Percentiles rank a stretch among this genome's conserved stretches.
These are phyloP conservation scores for Halichoeres trimaculatus DNA, from an alignment of 2,113 vertebrate species.

Conservation along the genomic window DNA sequence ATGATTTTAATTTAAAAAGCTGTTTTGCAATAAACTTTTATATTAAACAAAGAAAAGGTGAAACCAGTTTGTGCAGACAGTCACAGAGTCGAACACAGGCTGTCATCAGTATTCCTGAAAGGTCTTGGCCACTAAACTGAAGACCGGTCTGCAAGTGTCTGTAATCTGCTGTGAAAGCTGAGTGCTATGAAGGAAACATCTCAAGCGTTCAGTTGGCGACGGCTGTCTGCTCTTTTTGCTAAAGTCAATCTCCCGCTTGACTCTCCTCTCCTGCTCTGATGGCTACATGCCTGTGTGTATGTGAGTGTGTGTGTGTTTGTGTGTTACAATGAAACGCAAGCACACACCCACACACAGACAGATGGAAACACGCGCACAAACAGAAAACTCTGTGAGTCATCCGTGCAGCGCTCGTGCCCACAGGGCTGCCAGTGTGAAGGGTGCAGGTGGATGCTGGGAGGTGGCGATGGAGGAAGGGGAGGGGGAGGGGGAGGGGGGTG, in stretches of 20 bases:
- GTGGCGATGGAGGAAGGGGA: no score
- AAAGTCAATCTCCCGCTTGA: constrained; percentile 75
- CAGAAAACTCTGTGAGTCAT: constrained; percentile 47
- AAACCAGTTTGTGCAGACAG: background rate
- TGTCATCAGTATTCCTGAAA: constrained; percentile 56
- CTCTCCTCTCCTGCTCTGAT: constrained; percentile 59
- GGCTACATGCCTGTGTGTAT: constrained; percentile 7
- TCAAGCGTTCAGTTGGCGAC: constrained; percentile 65
- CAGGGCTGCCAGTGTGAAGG: constrained; percentile 38
- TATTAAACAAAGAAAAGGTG: background rate
- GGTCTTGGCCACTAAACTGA: constrained; percentile 51
- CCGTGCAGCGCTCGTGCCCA: constrained; percentile 34
- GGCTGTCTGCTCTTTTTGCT: constrained; percentile 63
- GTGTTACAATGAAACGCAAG: constrained; percentile 20
- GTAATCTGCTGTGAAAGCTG: constrained; percentile 72
- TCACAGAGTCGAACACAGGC: background rate
- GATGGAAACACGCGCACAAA: constrained; percentile 37
- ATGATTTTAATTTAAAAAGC: background rate
- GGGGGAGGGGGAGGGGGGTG: background rate
- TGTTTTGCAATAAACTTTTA: background rate
- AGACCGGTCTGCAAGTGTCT: constrained; percentile 56
- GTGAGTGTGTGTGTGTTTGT: constrained; percentile 9
- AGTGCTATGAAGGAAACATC: constrained; percentile 67
- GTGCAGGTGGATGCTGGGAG: constrained; percentile 32
- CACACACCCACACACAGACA: constrained; percentile 28